phyloP scores from a whole-genome alignment of 1,140 invertebrate genomes.

The Aphaenogaster floridana region DNA sequence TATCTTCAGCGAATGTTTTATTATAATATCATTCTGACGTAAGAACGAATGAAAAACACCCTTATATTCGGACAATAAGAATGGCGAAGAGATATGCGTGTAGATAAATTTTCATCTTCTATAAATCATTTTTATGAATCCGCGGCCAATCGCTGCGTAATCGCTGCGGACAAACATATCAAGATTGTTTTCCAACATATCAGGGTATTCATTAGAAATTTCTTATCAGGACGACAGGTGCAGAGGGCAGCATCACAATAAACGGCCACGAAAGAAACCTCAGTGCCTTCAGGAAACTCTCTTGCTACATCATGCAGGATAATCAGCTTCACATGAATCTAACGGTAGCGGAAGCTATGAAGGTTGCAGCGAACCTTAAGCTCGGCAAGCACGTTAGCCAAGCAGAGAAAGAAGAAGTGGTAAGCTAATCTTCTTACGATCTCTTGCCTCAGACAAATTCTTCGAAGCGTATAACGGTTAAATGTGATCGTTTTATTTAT shows the following conservation, averaged over 20 bases:
- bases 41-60: background rate
- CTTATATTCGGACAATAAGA: background rate
- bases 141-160: background rate
- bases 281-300: conserved; percentile 96
- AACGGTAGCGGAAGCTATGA: conserved; percentile 97
- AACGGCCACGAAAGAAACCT: conserved; percentile 96
- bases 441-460: background rate
- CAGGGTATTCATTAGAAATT: conserved; percentile 1
- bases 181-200: background rate
- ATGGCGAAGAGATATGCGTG: background rate
- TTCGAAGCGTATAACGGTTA: background rate
- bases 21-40: background rate
- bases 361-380: conserved; percentile 96
- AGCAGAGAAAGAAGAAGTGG: conserved; percentile 93
- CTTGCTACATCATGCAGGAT: conserved; percentile 99
- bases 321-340: conserved; percentile 98
- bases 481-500: background rate
- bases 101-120: background rate
- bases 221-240: conserved; percentile 90
- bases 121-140: background rate
- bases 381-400: conserved; percentile 91
- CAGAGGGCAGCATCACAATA: conserved; percentile 93
- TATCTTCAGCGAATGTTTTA: background rate
- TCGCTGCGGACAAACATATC: background rate
- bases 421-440: conserved; percentile 85